Conservation (phyloP, 1,140 invertebrate genomes). For the Panagrolaimus sp. region DNA sequence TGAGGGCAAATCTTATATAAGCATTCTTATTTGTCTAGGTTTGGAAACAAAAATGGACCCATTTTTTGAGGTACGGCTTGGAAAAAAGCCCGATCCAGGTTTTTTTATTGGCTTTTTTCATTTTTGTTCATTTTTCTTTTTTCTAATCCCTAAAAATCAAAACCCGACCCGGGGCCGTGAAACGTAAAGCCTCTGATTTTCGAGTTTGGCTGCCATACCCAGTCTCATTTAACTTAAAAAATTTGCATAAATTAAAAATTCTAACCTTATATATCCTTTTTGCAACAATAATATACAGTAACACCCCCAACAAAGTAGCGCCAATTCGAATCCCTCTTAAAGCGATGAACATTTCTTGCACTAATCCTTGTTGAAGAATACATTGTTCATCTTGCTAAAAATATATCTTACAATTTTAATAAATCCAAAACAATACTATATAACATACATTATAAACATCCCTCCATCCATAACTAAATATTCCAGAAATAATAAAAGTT, state of each 20-base stretch:
- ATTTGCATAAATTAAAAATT: neutral
- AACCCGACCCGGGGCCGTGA: too few species aligned
- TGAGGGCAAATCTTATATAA: too few species aligned
- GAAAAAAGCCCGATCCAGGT: too few species aligned
- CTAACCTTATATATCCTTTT: constrained; percentile 8
- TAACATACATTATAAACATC: neutral
- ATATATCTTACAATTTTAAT: neutral
- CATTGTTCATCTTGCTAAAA: neutral
- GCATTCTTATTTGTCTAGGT: too few species aligned
- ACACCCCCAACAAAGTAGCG: neutral
- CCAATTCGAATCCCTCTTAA: neutral
- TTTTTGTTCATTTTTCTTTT: too few species aligned
- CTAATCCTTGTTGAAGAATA: neutral
- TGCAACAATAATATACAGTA: constrained; percentile 1
- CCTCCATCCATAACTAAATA: neutral
- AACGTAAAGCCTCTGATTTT: too few species aligned
- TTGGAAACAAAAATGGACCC: too few species aligned
- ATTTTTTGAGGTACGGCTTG: too few species aligned
- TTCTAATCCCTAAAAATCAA: too few species aligned
- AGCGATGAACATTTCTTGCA: neutral
- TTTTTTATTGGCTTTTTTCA: too few species aligned
- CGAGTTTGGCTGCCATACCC: too few species aligned
- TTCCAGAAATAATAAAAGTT: constrained; percentile 9
- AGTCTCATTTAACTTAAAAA: too few species aligned
- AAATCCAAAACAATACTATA: neutral